Evolutionary conservation across 2,888 invertebrate genomes (phyloP).

Genomic region (Camptogramma bilineatum): DNA sequence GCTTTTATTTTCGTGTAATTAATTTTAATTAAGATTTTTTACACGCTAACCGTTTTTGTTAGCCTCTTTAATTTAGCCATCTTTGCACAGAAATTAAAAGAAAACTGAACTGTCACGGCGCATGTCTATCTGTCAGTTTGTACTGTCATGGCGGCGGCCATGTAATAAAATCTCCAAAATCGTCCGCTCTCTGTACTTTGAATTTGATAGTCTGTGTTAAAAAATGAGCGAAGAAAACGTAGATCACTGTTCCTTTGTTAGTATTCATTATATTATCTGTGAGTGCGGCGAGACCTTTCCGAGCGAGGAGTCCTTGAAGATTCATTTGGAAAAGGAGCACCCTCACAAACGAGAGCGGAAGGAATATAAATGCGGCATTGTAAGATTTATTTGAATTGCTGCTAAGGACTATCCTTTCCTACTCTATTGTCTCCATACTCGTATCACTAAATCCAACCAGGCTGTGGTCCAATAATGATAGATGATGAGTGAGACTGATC

Average conservation of each 20-base stretch:
- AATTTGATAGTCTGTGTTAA: slow-evolving; percentile 65
- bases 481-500: too few species aligned
- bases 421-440: slow-evolving; percentile 9
- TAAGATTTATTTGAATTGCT: slow-evolving; percentile 36
- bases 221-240: slow-evolving; percentile 49
- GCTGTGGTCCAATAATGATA: too few species aligned
- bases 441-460: too few species aligned
- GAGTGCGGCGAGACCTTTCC: slow-evolving; percentile 72
- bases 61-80: too few species aligned
- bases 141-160: slow-evolving; percentile 45
- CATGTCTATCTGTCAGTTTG: slow-evolving; percentile 24
- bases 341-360: slow-evolving; percentile 58
- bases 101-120: slow-evolving; percentile 22
- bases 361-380: slow-evolving; percentile 58
- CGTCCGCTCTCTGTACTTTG: slow-evolving; percentile 38
- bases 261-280: slow-evolving; percentile 75
- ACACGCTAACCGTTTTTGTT: too few species aligned
- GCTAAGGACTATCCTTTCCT: background rate
- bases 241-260: slow-evolving; percentile 62
- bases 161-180: slow-evolving; percentile 48
- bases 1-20: too few species aligned
- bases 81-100: slow-evolving; percentile 20
- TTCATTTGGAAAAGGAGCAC: slow-evolving; percentile 64
- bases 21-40: too few species aligned
- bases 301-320: slow-evolving; percentile 60